Conservation (phyloP, 2,797 vertebrate species). For the Propithecus deckenii region DNA sequence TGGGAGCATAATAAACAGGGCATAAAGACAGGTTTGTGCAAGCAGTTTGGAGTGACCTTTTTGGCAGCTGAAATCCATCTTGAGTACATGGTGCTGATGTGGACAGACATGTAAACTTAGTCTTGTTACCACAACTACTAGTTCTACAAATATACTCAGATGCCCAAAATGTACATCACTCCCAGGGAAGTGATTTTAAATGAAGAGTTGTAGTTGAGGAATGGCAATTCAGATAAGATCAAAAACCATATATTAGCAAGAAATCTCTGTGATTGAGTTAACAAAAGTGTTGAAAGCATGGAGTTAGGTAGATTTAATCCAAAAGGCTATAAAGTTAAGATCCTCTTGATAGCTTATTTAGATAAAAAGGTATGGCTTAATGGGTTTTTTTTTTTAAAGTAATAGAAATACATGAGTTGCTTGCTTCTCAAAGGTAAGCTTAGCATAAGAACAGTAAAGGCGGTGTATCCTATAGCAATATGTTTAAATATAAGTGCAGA, state of each 20-base stretch:
- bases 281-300: constrained; percentile 52
- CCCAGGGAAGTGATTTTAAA: constrained; percentile 82
- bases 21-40: constrained; percentile 92
- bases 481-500: neutral
- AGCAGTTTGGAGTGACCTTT: constrained; percentile 88
- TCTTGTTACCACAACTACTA: constrained; percentile 87
- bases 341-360: constrained; percentile 22
- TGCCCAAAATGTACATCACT: constrained; percentile 79
- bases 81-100: constrained; percentile 87
- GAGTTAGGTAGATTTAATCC: constrained; percentile 62
- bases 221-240: constrained; percentile 60
- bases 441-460: neutral
- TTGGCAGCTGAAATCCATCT: constrained; percentile 90
- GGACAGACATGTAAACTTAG: constrained; percentile 87
- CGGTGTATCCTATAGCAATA: neutral
- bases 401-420: neutral
- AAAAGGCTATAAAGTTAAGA: constrained; percentile 38
- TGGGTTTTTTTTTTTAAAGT: neutral
- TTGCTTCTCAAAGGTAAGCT: constrained; percentile 19
- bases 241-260: constrained; percentile 56
- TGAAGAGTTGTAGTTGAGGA: constrained; percentile 60
- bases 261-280: constrained; percentile 54
- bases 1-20: constrained; percentile 97
- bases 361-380: constrained; percentile 12
- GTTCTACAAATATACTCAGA: constrained; percentile 85